Conservation (phyloP, 2,113 vertebrate genomes). For the Mandrillus leucophaeus region DNA sequence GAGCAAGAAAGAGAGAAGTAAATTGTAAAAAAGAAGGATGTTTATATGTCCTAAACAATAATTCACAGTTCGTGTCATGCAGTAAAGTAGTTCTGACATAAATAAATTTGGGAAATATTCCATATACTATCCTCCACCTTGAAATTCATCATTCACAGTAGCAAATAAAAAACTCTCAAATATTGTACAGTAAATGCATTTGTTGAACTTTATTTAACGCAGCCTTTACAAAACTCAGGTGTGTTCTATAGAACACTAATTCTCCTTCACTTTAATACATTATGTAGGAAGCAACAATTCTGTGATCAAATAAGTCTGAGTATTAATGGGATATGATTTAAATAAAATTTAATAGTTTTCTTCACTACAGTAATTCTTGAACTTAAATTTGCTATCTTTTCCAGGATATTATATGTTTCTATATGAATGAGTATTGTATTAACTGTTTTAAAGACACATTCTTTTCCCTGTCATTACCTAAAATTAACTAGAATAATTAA, state of each 20-base stretch:
- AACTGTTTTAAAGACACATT: background rate
- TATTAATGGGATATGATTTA: background rate
- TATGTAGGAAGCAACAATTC: background rate
- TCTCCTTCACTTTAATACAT: background rate
- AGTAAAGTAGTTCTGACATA: background rate
- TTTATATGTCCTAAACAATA: background rate
- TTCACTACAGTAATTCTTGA: background rate
- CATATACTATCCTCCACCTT: background rate
- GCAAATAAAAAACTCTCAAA: background rate
- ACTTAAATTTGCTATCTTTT: background rate
- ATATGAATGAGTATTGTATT: background rate
- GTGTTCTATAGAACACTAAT: background rate
- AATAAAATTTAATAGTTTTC: background rate
- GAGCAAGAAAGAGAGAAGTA: background rate
- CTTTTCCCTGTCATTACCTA: background rate
- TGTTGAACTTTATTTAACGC: background rate
- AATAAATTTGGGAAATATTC: background rate
- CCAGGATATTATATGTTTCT: background rate
- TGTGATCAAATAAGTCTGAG: background rate
- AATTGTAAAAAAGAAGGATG: slow-evolving; percentile 36
- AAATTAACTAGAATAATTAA: slow-evolving; percentile 29
- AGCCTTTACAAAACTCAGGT: background rate
- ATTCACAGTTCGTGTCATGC: background rate
- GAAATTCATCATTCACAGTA: background rate
- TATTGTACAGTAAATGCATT: background rate